phyloP scores from a whole-genome alignment of 2,113 vertebrate species.

The Centropus bengalensis region DNA sequence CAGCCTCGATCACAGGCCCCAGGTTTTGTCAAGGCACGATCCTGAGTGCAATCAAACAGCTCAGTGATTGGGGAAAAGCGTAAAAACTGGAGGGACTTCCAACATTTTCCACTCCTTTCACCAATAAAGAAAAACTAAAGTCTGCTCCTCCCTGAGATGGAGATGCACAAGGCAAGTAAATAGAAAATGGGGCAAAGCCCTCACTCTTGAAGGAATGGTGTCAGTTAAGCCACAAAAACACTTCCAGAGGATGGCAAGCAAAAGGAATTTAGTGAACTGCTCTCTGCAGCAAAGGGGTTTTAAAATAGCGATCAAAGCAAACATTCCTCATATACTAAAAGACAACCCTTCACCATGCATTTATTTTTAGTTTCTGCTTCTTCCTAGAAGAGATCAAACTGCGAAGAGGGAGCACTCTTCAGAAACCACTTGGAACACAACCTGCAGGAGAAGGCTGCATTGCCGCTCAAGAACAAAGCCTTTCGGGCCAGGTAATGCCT shows the following conservation, averaged over 20 bases:
- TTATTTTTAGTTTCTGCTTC: not conserved
- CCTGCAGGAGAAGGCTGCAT: not conserved
- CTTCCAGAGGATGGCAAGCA: not conserved
- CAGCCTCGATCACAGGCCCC: rapidly evolving
- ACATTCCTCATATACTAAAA: not conserved
- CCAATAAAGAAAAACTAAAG: not conserved
- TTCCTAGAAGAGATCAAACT: not conserved
- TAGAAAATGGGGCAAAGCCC: slow-evolving; percentile 26
- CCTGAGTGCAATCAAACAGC: not conserved
- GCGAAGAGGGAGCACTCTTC: not conserved
- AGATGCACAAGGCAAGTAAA: not conserved
- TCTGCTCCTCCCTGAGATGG: not conserved
- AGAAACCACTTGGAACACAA: not conserved
- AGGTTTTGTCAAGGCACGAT: not conserved
- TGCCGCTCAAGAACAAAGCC: not conserved
- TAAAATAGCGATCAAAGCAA: slow-evolving; percentile 42
- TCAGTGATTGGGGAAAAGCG: not conserved
- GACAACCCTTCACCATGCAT: not conserved
- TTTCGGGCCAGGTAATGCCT: not conserved
- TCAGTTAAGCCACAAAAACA: not conserved
- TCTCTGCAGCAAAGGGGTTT: not conserved
- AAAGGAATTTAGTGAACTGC: not conserved
- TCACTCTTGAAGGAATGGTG: slow-evolving; percentile 19
- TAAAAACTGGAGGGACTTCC: not conserved
- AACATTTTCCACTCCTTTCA: not conserved